Evolutionary conservation across 2,888 invertebrate genomes (phyloP).

Genomic region (Caprella mutica): DNA sequence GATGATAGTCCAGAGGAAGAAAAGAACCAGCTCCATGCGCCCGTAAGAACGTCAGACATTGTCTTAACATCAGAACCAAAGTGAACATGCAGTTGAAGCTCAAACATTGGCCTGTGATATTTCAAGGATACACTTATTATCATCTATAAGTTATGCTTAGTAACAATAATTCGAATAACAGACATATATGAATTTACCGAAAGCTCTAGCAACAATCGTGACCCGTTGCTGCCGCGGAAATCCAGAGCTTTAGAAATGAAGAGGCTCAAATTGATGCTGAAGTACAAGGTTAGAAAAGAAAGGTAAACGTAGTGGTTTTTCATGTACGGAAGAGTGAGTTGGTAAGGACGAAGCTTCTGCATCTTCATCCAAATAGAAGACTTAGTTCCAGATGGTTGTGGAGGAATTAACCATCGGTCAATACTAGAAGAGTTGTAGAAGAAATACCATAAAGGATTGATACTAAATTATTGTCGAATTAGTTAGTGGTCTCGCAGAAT

Average conservation of each 20-base stretch:
- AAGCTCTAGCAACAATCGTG: constrained; percentile 72
- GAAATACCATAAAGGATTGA: too few relatives aligned
- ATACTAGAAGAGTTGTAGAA: too few relatives aligned
- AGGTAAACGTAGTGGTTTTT: constrained; percentile 11
- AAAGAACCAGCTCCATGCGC: constrained; percentile 62
- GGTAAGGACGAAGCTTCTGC: constrained; percentile 57
- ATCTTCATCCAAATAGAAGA: constrained; percentile 46
- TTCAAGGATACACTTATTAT: too few relatives aligned
- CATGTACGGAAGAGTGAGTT: constrained; percentile 62
- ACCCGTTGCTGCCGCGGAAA: constrained; percentile 55
- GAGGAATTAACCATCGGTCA: constrained; percentile 84
- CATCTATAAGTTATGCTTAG: too few relatives aligned
- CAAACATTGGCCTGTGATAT: constrained; percentile 67
- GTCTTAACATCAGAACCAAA: constrained; percentile 74
- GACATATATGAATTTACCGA: constrained; percentile 53
- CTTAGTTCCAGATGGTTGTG: constrained; percentile 44
- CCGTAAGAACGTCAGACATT: constrained; percentile 71
- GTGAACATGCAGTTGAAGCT: constrained; percentile 87
- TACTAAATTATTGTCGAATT: too few relatives aligned
- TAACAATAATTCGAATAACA: too few relatives aligned
- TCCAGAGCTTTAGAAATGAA: constrained; percentile 46
- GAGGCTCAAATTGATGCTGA: constrained; percentile 11
- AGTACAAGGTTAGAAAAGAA: constrained; percentile 11
- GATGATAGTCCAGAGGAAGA: constrained; percentile 81
- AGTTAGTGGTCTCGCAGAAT: too few relatives aligned